These are phyloP conservation scores for Channa striata DNA, from an alignment of 2,797 vertebrate genomes.

Conservation along the genomic window DNA sequence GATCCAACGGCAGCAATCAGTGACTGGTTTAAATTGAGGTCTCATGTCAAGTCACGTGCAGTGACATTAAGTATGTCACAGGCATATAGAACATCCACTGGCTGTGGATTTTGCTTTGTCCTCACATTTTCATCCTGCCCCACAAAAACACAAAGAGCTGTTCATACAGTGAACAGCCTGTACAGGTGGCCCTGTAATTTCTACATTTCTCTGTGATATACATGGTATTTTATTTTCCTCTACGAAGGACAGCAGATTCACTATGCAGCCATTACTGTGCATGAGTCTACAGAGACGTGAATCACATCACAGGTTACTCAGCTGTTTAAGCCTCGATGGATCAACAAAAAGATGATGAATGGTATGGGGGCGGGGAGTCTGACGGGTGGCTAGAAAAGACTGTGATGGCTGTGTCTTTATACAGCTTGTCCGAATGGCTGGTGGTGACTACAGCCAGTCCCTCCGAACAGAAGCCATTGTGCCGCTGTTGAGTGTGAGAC, in stretches of 20 bases:
- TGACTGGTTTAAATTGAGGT: constrained; percentile 61
- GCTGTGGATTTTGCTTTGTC: constrained; percentile 22
- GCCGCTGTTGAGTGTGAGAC: constrained; percentile 62
- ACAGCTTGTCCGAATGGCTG: constrained; percentile 37
- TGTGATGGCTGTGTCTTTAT: constrained; percentile 37
- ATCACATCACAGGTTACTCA: constrained; percentile 27
- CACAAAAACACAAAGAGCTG: constrained; percentile 1
- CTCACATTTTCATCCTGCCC: constrained; percentile 17
- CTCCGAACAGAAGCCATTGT: constrained; percentile 56
- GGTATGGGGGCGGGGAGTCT: constrained; percentile 14
- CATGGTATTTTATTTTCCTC: constrained; percentile 1
- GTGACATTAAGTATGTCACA: constrained; percentile 59
- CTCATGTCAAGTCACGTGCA: constrained; percentile 52
- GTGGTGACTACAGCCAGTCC: constrained; percentile 37
- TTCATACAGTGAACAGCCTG: not conserved
- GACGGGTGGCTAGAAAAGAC: constrained; percentile 17
- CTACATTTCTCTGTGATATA: not conserved
- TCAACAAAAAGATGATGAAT: constrained; percentile 46
- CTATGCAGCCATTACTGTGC: not conserved
- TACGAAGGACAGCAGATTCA: not conserved
- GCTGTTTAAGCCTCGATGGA: constrained; percentile 24
- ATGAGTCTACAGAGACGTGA: constrained; percentile 8
- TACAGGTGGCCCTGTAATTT: constrained; percentile 1
- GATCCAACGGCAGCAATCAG: constrained; percentile 48
- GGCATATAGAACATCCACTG: constrained; percentile 44